A percentile compares a stretch with the other conserved stretches of the same genome.
phyloP scores from a whole-genome alignment of 2,113 vertebrate genomes.

The Rhipidura dahli region DNA sequence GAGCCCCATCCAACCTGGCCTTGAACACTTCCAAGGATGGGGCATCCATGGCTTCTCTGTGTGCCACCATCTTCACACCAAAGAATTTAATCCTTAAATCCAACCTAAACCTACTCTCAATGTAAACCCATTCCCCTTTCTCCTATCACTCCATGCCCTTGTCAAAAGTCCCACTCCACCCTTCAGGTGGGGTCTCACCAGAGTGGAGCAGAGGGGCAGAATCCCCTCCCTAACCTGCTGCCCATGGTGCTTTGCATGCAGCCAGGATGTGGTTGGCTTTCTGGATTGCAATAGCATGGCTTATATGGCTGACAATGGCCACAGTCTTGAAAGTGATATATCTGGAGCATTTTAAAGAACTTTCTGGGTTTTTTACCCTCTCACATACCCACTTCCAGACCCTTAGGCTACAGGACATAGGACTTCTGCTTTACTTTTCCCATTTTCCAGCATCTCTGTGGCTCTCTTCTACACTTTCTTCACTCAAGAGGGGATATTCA shows the following conservation, averaged over 20 bases:
- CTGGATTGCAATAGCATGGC: neutral
- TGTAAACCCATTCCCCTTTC: neutral
- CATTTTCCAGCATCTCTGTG: neutral
- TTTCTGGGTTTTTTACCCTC: neutral
- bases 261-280: neutral
- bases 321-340: neutral
- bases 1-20: neutral
- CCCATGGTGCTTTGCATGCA: rapidly evolving
- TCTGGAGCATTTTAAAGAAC: neutral
- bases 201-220: neutral
- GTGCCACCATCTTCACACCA: neutral
- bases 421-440: neutral
- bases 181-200: neutral
- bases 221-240: neutral
- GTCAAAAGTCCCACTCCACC: neutral
- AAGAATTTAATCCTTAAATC: neutral
- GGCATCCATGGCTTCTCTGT: neutral
- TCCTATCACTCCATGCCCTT: no score
- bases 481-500: neutral
- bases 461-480: neutral
- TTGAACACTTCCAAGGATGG: neutral
- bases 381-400: neutral
- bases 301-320: neutral
- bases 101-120: neutral
- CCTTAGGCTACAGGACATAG: neutral